phyloP scores from a whole-genome alignment of 1,140 invertebrate species.

The Drosophila nasuta region DNA sequence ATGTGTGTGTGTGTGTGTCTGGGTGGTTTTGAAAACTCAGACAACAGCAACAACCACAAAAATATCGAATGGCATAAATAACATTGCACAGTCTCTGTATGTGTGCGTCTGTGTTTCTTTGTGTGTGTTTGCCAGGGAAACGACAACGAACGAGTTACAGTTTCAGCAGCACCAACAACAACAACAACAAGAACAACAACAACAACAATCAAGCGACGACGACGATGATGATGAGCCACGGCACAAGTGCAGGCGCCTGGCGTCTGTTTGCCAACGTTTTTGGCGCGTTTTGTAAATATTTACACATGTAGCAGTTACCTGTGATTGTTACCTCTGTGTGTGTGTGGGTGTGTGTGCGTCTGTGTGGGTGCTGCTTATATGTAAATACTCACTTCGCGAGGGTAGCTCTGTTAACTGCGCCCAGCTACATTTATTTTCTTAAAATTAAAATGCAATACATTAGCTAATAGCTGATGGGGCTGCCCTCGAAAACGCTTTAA shows the following conservation, averaged over 20 bases:
- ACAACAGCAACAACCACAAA: constrained; percentile 66
- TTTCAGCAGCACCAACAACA: constrained; percentile 37
- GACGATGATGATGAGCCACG: constrained; percentile 45
- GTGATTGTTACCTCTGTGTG: constrained; percentile 63
- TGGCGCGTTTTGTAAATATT: constrained; percentile 82
- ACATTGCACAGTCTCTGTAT: constrained; percentile 47
- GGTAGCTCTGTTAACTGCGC: constrained; percentile 10
- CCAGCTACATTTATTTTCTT: neutral
- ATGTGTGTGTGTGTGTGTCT: constrained; percentile 5
- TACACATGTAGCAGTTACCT: constrained; percentile 82
- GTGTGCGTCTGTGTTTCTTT: constrained; percentile 3
- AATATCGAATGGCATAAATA: constrained; percentile 80
- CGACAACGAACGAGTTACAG: constrained; percentile 56
- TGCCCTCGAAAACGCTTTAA: neutral
- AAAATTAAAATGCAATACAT: neutral
- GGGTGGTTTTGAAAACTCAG: constrained; percentile 24
- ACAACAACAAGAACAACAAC: constrained; percentile 40
- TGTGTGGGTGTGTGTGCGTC: constrained; percentile 12
- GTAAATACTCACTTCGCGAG: constrained; percentile 37
- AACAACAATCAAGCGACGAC: constrained; percentile 4
- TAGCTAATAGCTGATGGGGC: neutral
- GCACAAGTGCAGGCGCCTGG: constrained; percentile 68
- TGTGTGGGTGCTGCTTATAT: constrained; percentile 45
- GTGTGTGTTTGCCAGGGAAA: constrained; percentile 15
- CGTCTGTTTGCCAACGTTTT: constrained; percentile 77